Evolutionary conservation across 2,888 invertebrate genomes (phyloP), one percentile per base, ranked within the genome.

Genomic region (Dryobota labecula): DNA sequence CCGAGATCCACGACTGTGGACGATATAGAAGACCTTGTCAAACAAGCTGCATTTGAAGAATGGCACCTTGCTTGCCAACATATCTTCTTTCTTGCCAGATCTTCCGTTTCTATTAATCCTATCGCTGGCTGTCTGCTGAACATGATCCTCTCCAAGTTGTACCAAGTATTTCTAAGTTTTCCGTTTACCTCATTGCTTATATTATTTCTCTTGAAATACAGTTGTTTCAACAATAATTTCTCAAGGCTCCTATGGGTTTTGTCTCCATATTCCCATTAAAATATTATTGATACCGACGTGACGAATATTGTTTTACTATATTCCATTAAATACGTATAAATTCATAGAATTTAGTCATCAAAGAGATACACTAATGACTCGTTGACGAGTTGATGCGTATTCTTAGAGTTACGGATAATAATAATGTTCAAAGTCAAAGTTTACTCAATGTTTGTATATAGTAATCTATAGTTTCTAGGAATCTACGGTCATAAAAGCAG

Each of bases 311-410:
- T 30, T 60, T 71, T 61, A 61, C n/a, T 73, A 62, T 45, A 54
- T 41, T 67, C 30, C 20, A 53, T 20, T 41, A 67, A 41, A 45
- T 41, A 20, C 15, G 0, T 51, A 54, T 58, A 33, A 54, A 66
- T 71, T 78, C 67, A 57, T 49, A 47, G 73, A 72, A 78, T 73
- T 68, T 45, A 38, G n/a, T 79, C 83, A 73, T 79, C 67, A 58
- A 73, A 73, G 43, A n/a, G 18, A 24, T 82, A 33, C 47, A 24
- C 38, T 64, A 73, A 56, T 67, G 33, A 61, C 53, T 51, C 63
- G 65, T 69, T 78, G 65, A 79, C 53, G 54, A 24, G 27, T 56
- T 1, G 11, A 20, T 67, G 69, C 54, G 47, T 53, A 67, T 78
- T 69, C 72, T 36, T 27, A 27, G 45, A 82, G 27, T 67, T 82